Evolutionary conservation across 2,797 vertebrate species (phyloP).

Genomic region (Tauraco hartlaubi): DNA sequence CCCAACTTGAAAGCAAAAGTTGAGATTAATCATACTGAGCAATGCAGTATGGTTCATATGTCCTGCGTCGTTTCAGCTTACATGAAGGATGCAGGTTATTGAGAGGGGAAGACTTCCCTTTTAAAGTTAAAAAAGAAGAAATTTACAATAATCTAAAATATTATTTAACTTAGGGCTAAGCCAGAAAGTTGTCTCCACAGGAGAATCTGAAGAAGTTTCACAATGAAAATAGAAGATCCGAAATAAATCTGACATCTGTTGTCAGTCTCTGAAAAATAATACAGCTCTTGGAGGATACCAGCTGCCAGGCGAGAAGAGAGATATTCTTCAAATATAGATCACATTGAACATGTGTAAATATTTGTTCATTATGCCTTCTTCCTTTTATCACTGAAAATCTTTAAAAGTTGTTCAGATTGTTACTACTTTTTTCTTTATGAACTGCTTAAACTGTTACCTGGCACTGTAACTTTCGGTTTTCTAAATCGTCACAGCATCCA

Average conservation of each 20-base stretch:
- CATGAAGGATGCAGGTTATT: background rate
- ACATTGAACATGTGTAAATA: background rate
- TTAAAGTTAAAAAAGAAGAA: background rate
- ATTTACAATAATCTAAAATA: background rate
- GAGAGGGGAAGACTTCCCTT: background rate
- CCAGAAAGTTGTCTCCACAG: background rate
- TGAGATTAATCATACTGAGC: background rate
- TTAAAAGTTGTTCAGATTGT: background rate
- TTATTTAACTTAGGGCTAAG: background rate
- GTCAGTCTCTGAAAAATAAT: background rate
- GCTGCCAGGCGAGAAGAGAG: background rate
- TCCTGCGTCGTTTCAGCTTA: background rate
- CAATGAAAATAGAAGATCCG: background rate
- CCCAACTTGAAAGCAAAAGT: background rate
- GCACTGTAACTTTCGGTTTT: rapidly evolving
- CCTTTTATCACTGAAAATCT: background rate
- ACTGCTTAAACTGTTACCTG: background rate
- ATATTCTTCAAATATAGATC: background rate
- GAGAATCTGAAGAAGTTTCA: background rate
- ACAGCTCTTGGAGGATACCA: background rate
- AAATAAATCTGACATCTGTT: background rate
- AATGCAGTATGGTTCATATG: background rate
- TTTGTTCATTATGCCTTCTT: background rate
- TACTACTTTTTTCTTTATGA: background rate
- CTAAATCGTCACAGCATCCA: background rate